Conservation (phyloP, 2,113 vertebrate genomes). For the Tursiops truncatus region DNA sequence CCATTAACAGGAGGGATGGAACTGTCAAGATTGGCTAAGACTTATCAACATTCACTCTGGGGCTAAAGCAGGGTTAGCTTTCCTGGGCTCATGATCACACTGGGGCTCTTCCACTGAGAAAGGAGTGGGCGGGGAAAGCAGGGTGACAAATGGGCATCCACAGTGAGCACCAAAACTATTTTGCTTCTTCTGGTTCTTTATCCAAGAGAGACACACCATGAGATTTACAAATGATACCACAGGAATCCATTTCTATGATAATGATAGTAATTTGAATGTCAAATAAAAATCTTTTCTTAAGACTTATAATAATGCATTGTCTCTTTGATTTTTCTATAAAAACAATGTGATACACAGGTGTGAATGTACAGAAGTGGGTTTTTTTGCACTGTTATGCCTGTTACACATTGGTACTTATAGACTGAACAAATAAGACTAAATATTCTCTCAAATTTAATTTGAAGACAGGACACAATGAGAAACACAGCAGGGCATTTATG, state of each 20-base stretch:
- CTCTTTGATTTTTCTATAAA: constrained; percentile 35
- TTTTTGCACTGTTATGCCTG: background rate
- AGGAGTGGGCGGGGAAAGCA: background rate
- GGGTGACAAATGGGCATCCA: background rate
- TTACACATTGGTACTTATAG: background rate
- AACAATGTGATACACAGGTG: background rate
- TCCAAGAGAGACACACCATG: background rate
- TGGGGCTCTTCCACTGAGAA: background rate
- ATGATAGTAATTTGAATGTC: background rate
- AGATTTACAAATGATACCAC: background rate
- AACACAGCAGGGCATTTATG: background rate
- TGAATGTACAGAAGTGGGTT: background rate
- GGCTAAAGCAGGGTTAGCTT: background rate
- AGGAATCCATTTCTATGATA: background rate
- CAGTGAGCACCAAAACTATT: background rate
- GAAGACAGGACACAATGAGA: background rate
- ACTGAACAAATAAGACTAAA: background rate
- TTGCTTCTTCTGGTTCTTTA: background rate
- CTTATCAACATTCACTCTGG: background rate
- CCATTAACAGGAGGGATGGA: background rate
- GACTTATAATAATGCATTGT: constrained; percentile 47
- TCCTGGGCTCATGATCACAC: background rate
- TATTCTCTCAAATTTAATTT: background rate
- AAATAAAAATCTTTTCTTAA: constrained; percentile 31
- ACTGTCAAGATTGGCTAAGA: background rate